Evolutionary conservation across 1,140 invertebrate species (phyloP), one percentile per base, ranked within the genome.

Genomic region (Gonioctena quinquepunctata): DNA sequence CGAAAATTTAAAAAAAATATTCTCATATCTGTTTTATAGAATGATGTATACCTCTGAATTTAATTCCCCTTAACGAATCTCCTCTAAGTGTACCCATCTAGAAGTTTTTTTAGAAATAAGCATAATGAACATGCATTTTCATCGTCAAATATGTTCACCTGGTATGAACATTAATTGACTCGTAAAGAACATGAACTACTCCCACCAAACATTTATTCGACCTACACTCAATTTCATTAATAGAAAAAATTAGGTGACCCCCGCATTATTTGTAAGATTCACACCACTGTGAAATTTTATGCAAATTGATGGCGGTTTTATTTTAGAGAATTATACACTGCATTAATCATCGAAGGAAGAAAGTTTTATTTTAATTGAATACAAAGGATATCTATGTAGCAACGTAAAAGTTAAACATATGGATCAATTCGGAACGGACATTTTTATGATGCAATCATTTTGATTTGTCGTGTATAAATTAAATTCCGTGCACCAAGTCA

Each of bases 221-320:
- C 54, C 54, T 22, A 25, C 16, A 57, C 23, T 19, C 19, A 19
- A 6, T 13, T 22, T 13, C 23, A 49, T 49, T 49, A n/a, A n/a
- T 57, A 2, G 22, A 21, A 19, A 57, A 25, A 57, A 57, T 16
- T 57, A 57, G 54, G 54, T 57, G 54, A 57, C 54, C 54, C 23
- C 54, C 21, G 23, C 23, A 57, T 57, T 57, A 57, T 57, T 57
- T 57, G 2, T 23, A 16, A 57, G 54, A 57, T 57, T 57, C 54
- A 57, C 54, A 57, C 19, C 22, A 21, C 54, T 57, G 54, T 57
- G 54, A 57, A 57, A 57, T 57, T 49, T 57, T 57, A 25, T 57
- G 54, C 54, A 57, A 57, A 57, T 57, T 23, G 19, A 57, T 57
- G 16, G n/a, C 2, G 54, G 16, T 25, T 57, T 57, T 19, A 19